Evolutionary conservation across 2,113 vertebrate species (phyloP), one percentile per base, ranked within the genome.

Genomic region (Xiphophorus couchianus): DNA sequence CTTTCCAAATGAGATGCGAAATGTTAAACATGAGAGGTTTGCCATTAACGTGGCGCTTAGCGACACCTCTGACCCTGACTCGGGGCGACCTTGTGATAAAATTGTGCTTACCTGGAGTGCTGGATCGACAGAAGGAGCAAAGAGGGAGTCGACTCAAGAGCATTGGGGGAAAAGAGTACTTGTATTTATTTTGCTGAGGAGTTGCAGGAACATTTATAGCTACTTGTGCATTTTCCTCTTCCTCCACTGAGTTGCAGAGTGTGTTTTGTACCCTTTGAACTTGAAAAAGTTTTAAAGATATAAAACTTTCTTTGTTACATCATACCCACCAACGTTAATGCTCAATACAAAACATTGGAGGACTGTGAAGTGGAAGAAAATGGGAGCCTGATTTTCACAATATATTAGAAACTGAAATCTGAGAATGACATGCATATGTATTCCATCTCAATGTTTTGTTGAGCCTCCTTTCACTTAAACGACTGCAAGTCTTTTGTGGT

Each of bases 1-100:
- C 86, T 92, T 89, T 90, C 61, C 71, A 84, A 91, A 92, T 91
- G 86, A 90, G 88, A 86, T 88, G 82, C 80, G 65, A 86, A 89
- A 89, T 88, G 88, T 92, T 90, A 88, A 92, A 86, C 89, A 80
- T 71, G 64, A 78, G 74, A 71, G 77, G 77, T 78, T 80, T 35
- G 77, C 81, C 76, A 72, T 89, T 87, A 91, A 75, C 37, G 58
- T 65, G 73, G 68, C n/a, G 66, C 73, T 61, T 14, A 51, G 6
- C 0, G 12, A 63, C 63, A 77, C 85, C 87, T 61, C 71, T 76
- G 89, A 90, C 87, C 86, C 73, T 1, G 28, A 64, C 74, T 25
- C 65, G 79, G 84, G 84, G 77, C 28, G 58, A 33, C 17, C 93
- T 94, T 90, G 86, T 91, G 73, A 77, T 83, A 74, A 87, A 90